Percentiles rank a stretch among this genome's conserved stretches.
Evolutionary conservation across 2,888 invertebrate genomes (phyloP).

Genomic region (Euclidia mi): DNA sequence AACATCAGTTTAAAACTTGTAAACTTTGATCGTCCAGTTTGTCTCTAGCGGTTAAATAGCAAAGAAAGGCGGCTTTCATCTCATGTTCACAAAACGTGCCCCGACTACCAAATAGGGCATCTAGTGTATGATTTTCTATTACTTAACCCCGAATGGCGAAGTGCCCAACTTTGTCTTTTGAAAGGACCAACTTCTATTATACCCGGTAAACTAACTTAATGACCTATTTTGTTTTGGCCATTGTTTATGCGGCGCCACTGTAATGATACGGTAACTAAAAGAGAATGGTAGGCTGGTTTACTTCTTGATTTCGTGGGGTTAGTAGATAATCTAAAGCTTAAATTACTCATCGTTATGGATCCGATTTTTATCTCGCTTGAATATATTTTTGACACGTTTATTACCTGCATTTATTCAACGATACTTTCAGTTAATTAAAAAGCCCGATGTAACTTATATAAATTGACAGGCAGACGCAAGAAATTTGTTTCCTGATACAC

Average conservation of each 20-base stretch:
- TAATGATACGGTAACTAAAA: conserved; percentile 17
- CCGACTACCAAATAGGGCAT: conserved; percentile 48
- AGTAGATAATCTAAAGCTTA: too few species aligned
- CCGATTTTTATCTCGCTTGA: too few species aligned
- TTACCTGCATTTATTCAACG: too few species aligned
- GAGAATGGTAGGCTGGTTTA: not conserved
- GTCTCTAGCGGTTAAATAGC: conserved; percentile 50
- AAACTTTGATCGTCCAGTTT: conserved; percentile 37
- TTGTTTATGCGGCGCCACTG: conserved; percentile 36
- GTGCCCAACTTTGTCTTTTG: conserved; percentile 52
- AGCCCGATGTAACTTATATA: too few species aligned
- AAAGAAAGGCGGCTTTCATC: conserved; percentile 59
- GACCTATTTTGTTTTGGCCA: conserved; percentile 47
- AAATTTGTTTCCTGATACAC: too few species aligned
- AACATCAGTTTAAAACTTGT: conserved; percentile 23
- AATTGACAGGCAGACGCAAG: too few species aligned
- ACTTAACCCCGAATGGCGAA: conserved; percentile 41
- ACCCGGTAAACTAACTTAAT: conserved; percentile 40
- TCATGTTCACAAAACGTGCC: conserved; percentile 54
- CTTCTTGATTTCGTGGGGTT: too few species aligned
- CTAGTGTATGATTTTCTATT: conserved; percentile 62
- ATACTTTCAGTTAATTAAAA: too few species aligned
- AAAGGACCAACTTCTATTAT: conserved; percentile 44
- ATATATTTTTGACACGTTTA: too few species aligned
- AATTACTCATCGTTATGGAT: too few species aligned